Conservation (phyloP, 2,797 vertebrate species). For the Melanogrammus aeglefinus region DNA sequence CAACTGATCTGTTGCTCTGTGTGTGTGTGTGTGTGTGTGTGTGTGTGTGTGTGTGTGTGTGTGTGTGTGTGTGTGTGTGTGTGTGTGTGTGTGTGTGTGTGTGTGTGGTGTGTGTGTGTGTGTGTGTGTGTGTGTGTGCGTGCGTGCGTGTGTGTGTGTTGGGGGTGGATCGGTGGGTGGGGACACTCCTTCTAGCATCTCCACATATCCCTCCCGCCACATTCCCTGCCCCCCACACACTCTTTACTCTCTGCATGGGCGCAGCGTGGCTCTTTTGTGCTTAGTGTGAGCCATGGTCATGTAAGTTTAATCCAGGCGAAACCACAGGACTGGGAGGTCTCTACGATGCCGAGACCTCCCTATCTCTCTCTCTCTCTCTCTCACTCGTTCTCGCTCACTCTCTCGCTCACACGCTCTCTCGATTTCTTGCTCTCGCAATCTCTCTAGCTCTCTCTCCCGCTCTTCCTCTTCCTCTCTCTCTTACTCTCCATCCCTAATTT, state of each 20-base stretch:
- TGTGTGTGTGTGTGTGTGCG: too few species aligned
- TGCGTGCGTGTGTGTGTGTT: conserved; percentile 20
- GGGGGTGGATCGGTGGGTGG: conserved; percentile 16
- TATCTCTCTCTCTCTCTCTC: neutral
- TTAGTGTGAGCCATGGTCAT: conserved; percentile 61
- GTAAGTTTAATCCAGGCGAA: conserved; percentile 71
- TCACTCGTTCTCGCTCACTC: conserved; percentile 14
- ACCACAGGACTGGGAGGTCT: conserved; percentile 49
- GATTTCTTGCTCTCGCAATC: too few species aligned
- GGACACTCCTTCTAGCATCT: conserved; percentile 49
- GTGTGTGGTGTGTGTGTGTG: too few species aligned
- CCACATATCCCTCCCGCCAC: conserved; percentile 64
- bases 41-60: conserved; percentile 28
- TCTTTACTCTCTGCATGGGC: conserved; percentile 29
- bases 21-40: too few species aligned
- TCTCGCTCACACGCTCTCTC: too few species aligned
- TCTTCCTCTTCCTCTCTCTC: neutral
- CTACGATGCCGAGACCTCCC: conserved; percentile 30
- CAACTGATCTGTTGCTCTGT: neutral
- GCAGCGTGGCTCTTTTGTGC: conserved; percentile 54
- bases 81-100: too few species aligned
- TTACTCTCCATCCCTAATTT: too few species aligned
- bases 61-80: conserved; percentile 9
- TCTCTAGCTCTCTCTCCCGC: neutral
- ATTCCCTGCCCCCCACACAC: conserved; percentile 39